Evolutionary conservation across 2,113 vertebrate genomes (phyloP).

Genomic region (Nematolebias whitei): DNA sequence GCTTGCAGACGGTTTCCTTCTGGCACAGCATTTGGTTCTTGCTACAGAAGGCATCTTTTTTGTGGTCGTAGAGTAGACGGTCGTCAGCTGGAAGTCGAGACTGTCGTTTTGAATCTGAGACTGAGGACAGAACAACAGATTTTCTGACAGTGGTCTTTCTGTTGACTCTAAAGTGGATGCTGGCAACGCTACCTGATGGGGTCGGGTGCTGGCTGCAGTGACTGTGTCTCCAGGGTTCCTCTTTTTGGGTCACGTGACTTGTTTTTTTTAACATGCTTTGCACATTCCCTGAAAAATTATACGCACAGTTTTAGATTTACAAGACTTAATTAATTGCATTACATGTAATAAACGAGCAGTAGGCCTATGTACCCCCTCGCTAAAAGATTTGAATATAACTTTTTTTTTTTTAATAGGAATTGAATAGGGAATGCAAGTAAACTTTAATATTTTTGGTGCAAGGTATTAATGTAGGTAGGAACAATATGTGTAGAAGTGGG

Average conservation of each 20-base stretch:
- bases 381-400: too few relatives aligned
- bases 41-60: slow-evolving; percentile 72
- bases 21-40: slow-evolving; percentile 81
- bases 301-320: too few relatives aligned
- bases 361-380: too few relatives aligned
- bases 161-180: neutral
- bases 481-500: too few relatives aligned
- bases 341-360: too few relatives aligned
- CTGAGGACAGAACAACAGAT: neutral
- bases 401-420: too few relatives aligned
- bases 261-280: slow-evolving; percentile 46
- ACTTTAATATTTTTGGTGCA: too few relatives aligned
- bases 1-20: slow-evolving; percentile 66
- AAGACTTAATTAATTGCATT: too few relatives aligned
- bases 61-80: slow-evolving; percentile 85
- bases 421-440: too few relatives aligned
- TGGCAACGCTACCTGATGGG: neutral
- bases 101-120: slow-evolving; percentile 80
- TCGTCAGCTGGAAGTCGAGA: slow-evolving; percentile 83
- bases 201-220: slow-evolving; percentile 74
- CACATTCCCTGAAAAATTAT: too few relatives aligned
- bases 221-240: slow-evolving; percentile 82
- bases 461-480: too few relatives aligned
- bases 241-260: slow-evolving; percentile 76
- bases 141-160: neutral